Base-by-base conservation (phyloP, 2,113 vertebrate genomes). In the Ascaphus truei region DNA sequence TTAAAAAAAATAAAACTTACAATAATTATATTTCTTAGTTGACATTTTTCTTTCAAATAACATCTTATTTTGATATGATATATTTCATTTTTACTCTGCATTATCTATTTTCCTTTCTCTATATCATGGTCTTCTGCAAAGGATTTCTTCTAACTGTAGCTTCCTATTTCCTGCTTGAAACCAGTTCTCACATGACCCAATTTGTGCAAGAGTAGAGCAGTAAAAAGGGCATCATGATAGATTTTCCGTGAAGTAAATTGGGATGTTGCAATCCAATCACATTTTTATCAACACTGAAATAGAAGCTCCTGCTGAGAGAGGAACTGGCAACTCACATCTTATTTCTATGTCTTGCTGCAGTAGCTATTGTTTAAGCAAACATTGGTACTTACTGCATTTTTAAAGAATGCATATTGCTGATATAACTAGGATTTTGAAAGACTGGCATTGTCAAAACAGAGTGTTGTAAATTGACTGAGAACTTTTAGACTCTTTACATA, bases 401-500 rank as follows among this genome's bases (percentile, higher is more conserved):
- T 41, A 31, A 8, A 30, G 45, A 59, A 48, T 48, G n/a, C 30
- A 37, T 33, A 59, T 68, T 50, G 41, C 31, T 52, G 43, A 50
- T 13, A 68, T 58, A 61, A 59, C 10, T 15, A 25, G n/a, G 34
- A 33, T 61, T 36, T 30, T 50, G 41, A 50, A 50, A 34, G 31
- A 61, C 45, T 60, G 2, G 56, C 56, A 61, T 31, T 71, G 56
- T 71, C 67, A 71, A 41, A 69, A 41, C 67, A 61, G 56, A 41
- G 31, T 71, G 53, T 36, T 69, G 31, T 48, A 33, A 60, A 60
- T 60, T 69, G 56, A 71, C n/a, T 61, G 56, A 52, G 36, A 41
- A 25, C 45, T 52, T 71, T 71, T 39, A 41, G 45, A 41, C 67
- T 68, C 45, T 71, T 71, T 61, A 61, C 59, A 58, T 71, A 71